These are phyloP conservation scores for Anolis sagrei DNA, from an alignment of 2,113 vertebrate genomes.

Conservation along the genomic window DNA sequence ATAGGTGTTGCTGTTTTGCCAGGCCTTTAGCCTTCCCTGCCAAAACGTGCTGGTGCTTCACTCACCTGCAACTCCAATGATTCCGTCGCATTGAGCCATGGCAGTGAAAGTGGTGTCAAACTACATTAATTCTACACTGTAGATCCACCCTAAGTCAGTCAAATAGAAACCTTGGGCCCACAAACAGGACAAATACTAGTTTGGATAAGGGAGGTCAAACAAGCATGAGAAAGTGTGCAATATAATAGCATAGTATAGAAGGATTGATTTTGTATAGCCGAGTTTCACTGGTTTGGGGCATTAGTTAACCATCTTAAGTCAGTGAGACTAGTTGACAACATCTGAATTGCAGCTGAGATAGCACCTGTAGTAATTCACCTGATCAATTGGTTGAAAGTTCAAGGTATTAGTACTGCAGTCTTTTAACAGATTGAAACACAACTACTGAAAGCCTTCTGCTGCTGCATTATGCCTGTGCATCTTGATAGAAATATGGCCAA, in stretches of 20 bases:
- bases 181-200: background rate
- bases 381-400: background rate
- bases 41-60: no score
- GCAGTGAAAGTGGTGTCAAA: no score
- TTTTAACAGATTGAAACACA: background rate
- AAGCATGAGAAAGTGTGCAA: background rate
- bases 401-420: no score
- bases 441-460: background rate
- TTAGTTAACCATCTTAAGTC: background rate
- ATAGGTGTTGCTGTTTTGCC: no score
- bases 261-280: background rate
- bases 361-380: background rate
- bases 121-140: no score
- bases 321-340: background rate
- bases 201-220: background rate
- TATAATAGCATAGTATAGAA: background rate
- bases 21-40: no score
- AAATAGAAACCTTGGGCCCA: background rate
- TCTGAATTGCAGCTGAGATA: background rate
- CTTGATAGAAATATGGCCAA: background rate
- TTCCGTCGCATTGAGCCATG: no score
- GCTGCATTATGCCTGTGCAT: background rate
- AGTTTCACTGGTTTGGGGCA: background rate
- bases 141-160: no score
- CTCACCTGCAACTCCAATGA: no score